Conservation (phyloP, 2,113 vertebrate genomes). For the Pelusios castaneus region DNA sequence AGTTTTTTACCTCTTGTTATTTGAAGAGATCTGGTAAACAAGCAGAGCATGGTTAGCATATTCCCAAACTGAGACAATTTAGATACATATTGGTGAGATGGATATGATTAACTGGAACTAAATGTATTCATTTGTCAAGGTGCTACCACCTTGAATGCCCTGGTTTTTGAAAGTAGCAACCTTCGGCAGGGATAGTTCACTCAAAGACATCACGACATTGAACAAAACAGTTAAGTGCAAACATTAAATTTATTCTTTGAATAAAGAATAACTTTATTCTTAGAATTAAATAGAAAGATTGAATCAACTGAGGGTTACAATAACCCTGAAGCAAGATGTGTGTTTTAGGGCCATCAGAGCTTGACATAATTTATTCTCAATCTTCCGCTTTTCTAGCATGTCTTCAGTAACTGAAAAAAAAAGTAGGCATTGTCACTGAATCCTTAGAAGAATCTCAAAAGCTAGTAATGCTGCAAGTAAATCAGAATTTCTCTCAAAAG, state of each 20-base stretch:
- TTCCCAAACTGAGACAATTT: not conserved
- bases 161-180: not conserved
- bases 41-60: not conserved
- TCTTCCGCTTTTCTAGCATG: not conserved
- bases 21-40: not conserved
- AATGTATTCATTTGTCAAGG: not conserved
- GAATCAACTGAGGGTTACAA: not conserved
- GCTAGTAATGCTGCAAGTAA: not conserved
- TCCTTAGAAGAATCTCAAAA: conserved; percentile 5
- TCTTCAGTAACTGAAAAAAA: not conserved
- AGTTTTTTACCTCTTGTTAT: not conserved
- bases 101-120: not conserved
- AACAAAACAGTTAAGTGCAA: conserved; percentile 1
- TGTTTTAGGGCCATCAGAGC: conserved; percentile 1
- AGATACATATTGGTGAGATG: not conserved
- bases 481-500: conserved; percentile 32
- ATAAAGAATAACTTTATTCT: not conserved
- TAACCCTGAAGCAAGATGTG: conserved; percentile 4
- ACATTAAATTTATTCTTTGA: not conserved
- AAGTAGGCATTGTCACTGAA: not conserved
- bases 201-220: not conserved
- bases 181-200: not conserved
- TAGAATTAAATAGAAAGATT: not conserved
- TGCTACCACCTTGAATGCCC: not conserved
- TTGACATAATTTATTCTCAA: conserved; percentile 12